Percentiles rank a stretch among this genome's conserved stretches.
Evolutionary conservation across 2,797 vertebrate species (phyloP).

Genomic region (Lithobates pipiens): DNA sequence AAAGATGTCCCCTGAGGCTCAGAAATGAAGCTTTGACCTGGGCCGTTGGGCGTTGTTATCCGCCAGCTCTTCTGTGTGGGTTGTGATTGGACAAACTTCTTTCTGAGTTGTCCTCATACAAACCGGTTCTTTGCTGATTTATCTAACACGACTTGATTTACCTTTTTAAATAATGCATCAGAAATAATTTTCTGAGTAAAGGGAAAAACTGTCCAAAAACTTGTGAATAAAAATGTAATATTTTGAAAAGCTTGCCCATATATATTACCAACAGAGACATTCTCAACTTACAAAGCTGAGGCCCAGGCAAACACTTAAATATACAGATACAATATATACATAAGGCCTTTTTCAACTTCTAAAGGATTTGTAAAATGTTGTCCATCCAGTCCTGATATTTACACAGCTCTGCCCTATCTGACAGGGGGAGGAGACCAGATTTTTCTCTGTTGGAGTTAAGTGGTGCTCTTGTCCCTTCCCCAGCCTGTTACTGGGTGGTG

Average conservation of each 20-base stretch:
- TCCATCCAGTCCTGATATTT: too few species aligned
- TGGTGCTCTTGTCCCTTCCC: too few species aligned
- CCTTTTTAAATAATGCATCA: not conserved
- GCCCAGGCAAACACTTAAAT: too few species aligned
- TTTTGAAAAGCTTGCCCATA: not conserved
- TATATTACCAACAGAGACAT: constrained; percentile 18
- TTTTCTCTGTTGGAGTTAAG: too few species aligned
- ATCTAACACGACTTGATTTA: constrained; percentile 14
- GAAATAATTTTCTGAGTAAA: constrained; percentile 13
- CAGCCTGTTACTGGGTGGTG: too few species aligned
- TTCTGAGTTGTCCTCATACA: constrained; percentile 29
- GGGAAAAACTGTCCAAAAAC: not conserved
- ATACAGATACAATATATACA: too few species aligned
- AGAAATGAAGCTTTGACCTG: constrained; percentile 25
- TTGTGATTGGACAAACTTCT: constrained; percentile 10
- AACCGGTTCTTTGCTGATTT: constrained; percentile 29
- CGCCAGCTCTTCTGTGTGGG: not conserved
- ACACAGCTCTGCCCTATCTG: too few species aligned
- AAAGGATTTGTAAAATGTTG: too few species aligned
- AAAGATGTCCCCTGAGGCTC: not conserved
- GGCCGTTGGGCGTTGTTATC: not conserved
- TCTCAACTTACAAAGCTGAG: not conserved
- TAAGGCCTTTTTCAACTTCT: too few species aligned
- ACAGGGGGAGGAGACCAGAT: too few species aligned
- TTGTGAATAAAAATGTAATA: constrained; percentile 15